phyloP scores from a whole-genome alignment of 2,888 invertebrate species.

The Heliconius hortense region DNA sequence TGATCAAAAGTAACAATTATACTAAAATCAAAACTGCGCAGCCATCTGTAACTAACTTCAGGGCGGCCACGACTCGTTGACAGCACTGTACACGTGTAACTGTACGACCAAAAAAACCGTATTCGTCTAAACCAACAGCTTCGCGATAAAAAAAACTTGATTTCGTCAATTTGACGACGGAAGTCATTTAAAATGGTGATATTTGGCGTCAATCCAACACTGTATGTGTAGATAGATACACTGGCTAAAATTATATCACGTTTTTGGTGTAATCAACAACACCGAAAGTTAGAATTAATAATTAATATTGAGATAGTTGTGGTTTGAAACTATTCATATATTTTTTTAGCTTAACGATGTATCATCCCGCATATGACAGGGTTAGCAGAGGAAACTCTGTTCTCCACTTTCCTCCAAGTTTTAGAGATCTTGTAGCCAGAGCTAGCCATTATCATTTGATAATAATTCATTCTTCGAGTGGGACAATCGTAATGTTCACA shows the following conservation, averaged over 20 bases:
- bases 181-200: constrained; percentile 7
- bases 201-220: constrained; percentile 13
- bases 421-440: no score
- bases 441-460: no score
- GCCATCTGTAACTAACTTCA: neutral
- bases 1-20: neutral
- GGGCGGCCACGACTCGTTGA: neutral
- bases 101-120: constrained; percentile 18
- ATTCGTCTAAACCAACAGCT: neutral
- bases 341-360: neutral
- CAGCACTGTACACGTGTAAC: constrained; percentile 36
- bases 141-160: constrained; percentile 6
- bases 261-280: neutral
- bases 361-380: neutral
- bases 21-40: neutral
- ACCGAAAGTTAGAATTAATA: neutral
- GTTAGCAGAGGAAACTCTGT: neutral
- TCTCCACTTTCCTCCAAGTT: no score
- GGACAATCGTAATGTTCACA: neutral
- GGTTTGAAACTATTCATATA: neutral
- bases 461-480: no score
- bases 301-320: neutral
- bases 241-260: neutral
- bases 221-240: neutral
- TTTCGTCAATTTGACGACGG: constrained; percentile 6